Conservation (phyloP, 2,797 vertebrate genomes). For the Eutrigla gurnardus region DNA sequence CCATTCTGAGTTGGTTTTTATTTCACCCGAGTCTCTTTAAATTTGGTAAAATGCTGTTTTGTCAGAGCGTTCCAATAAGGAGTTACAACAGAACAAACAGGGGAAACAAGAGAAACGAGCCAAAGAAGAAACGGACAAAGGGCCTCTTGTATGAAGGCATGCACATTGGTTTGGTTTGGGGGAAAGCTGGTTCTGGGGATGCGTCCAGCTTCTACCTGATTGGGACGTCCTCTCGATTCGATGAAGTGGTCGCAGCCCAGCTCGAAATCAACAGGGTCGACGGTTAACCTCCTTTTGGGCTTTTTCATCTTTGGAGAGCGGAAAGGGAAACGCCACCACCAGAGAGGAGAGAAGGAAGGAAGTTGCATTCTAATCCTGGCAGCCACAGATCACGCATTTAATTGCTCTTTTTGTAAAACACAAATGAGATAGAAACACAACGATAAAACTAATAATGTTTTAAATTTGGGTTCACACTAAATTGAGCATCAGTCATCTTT, state of each 20-base stretch:
- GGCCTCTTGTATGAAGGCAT: background rate
- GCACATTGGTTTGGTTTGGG: slow-evolving; percentile 6
- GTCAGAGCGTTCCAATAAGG: background rate
- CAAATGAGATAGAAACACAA: background rate
- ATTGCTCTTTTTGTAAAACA: background rate
- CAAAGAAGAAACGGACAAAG: slow-evolving; percentile 5
- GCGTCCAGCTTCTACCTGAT: slow-evolving; percentile 70
- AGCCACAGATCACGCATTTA: background rate
- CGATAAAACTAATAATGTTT: too few species aligned
- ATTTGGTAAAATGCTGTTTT: background rate
- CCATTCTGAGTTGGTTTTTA: slow-evolving; percentile 7
- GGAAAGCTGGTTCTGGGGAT: background rate
- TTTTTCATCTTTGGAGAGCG: slow-evolving; percentile 82
- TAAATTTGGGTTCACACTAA: background rate
- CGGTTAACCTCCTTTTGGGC: slow-evolving; percentile 89
- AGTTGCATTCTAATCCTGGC: background rate
- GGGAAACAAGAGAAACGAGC: background rate
- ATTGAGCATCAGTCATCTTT: background rate
- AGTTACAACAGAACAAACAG: slow-evolving; percentile 1
- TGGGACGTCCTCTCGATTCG: slow-evolving; percentile 70
- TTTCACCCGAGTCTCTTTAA: background rate
- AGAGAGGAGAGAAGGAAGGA: slow-evolving; percentile 11
- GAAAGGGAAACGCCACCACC: slow-evolving; percentile 48
- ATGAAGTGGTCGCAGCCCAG: slow-evolving; percentile 82
- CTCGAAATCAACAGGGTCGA: slow-evolving; percentile 89